Evolutionary conservation across 2,888 invertebrate species (phyloP), one percentile per base, ranked within the genome.

Genomic region (Erpobdella octoculata): DNA sequence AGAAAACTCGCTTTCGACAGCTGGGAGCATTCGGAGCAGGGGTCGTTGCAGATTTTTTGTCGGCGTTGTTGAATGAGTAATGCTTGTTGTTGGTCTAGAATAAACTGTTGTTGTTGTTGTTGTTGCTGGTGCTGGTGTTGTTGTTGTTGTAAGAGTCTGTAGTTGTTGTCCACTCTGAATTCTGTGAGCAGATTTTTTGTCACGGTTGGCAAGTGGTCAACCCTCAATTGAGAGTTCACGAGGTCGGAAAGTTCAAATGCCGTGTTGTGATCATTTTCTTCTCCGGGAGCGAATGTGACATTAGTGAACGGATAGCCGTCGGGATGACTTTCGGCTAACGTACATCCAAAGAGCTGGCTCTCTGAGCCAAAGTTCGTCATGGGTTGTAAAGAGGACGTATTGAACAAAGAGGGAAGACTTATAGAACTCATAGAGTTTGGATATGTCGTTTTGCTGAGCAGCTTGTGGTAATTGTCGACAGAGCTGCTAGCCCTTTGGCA

Each of bases 331-430:
- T 53, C 62, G n/a, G 35, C 25, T 8, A 35, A n/a, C 33, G 28
- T 31, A 1, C 31, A 31, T 33, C 53, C 2, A 35, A 62, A 62
- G 2, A 62, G 28, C 62, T 9, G 62, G 33, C 62, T 35, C 33
- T 62, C 62, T 4, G 62, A 62, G 35, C 62, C 62, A 62, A n/a
- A 62, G 33, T 21, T 33, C 18, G 62, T 62, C 31, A 62, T 25
- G 1, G 62, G 5, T n/a, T 33, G 21, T n/a, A 5, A 33, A 9
- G 31, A 33, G 31, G 62, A n/a, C 8, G 62, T n/a, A n/a, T 62
- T 62, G 12, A 62, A 33, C 35, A 62, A 35, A 31, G 62, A 62
- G 4, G 62, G 62, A n/a, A 62, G 35, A 31, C 62, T 62, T n/a
- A 33, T 62, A n/a, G 62, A 53, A 53, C 53, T 53, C 33, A 62